Evolutionary conservation across 2,113 vertebrate genomes (phyloP), one percentile per base, ranked within the genome.

Genomic region (Lepus europaeus): DNA sequence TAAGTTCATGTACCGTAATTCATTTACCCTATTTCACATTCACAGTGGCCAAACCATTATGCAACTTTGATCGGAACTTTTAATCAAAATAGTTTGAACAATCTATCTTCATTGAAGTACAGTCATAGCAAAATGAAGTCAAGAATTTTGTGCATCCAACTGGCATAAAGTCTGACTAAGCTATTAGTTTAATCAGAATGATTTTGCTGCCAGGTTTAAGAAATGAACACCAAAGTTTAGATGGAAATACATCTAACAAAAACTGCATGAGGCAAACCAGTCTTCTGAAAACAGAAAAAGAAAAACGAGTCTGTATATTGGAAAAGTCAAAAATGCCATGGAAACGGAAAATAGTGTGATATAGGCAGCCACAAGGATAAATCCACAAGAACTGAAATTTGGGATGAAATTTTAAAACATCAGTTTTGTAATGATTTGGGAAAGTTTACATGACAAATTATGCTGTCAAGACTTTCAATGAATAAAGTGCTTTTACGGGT

Each of bases 1-100:
- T 95, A 96, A 96, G 95, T 93, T 93, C 95, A 78, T 86, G 81
- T 69, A 49, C 78, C 64, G 14, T 83, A 94, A 95, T 92, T 97
- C 92, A 94, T 93, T 94, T 95, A 90, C 68, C 31, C 36, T 93
- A 61, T 78, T 94, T 94, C 94, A 85, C 81, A 90, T 93, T 90
- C 87, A 86, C 45, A 89, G 76, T 93, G 59, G 77, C 87, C 92
- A 97, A 95, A 86, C 31, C 81, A 88, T 95, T 96, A 95, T 90
- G 74, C 85, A 94, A 91, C 78, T 91, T 59, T 93, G 87, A 85
- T 90, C 3, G 17, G 77, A 95, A 92, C 36, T 86, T 96, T 97
- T 95, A 95, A 96, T 97, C 85, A 94, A 73, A 95, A 82, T 39
- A 70, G 63, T 82, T 93, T 88, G 59, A 91, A 89, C 45, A 59